Evolutionary conservation across 2,888 invertebrate species (phyloP).

Genomic region (Disparrhopalites patrizii): DNA sequence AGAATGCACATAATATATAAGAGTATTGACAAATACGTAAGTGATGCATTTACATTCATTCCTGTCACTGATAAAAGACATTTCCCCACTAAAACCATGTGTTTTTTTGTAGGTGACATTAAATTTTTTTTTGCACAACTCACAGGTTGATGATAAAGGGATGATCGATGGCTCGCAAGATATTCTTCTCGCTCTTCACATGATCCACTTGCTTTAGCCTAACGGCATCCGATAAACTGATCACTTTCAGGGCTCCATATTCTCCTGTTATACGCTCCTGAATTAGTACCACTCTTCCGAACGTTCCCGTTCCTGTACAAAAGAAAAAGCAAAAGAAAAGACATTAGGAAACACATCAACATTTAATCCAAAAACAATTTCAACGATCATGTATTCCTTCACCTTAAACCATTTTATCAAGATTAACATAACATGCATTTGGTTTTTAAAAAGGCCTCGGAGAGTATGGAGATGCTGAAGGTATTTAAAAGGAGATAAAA

Average conservation of each 20-base stretch:
- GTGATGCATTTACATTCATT: too few relatives aligned
- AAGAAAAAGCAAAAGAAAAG: too few relatives aligned
- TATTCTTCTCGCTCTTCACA: constrained; percentile 93
- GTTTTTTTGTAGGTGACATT: background rate
- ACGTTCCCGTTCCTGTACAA: constrained; percentile 85
- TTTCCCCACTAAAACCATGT: too few relatives aligned
- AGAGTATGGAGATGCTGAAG: too few relatives aligned
- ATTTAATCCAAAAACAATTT: too few relatives aligned
- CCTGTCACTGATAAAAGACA: background rate
- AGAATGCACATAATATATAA: constrained; percentile 1
- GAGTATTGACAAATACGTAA: too few relatives aligned
- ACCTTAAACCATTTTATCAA: too few relatives aligned
- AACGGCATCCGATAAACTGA: constrained; percentile 89
- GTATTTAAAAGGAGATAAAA: too few relatives aligned
- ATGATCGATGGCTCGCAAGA: constrained; percentile 83
- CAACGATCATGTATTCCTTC: too few relatives aligned
- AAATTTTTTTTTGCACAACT: constrained; percentile 53
- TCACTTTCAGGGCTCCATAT: constrained; percentile 89
- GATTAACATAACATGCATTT: too few relatives aligned
- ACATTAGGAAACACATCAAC: too few relatives aligned
- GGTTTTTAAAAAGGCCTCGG: too few relatives aligned
- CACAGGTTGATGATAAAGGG: constrained; percentile 94
- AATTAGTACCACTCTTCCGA: constrained; percentile 89
- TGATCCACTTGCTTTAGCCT: constrained; percentile 94
- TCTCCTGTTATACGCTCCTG: constrained; percentile 74